Conservation (phyloP, 2,797 vertebrate genomes). For the Argentina silus region DNA sequence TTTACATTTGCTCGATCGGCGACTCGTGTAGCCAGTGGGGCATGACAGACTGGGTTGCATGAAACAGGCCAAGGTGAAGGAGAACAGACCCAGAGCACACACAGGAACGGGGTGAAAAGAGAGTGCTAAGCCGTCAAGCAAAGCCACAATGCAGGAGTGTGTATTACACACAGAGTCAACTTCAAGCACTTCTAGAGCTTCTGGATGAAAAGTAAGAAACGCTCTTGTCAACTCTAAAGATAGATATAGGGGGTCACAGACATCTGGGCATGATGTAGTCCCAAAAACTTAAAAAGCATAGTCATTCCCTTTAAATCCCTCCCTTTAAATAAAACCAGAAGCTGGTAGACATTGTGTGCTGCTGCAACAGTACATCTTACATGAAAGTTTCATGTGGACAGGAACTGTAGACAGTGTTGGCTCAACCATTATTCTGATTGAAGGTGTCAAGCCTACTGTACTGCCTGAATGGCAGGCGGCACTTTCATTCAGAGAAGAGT, state of each 20-base stretch:
- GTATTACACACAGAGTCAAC: conserved; percentile 41
- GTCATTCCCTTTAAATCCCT: no score
- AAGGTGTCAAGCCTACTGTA: not conserved
- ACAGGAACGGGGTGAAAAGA: conserved; percentile 46
- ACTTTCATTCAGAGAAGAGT: conserved; percentile 22
- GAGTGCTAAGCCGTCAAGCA: conserved; percentile 53
- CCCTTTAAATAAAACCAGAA: no score
- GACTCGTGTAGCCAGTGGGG: conserved; percentile 39
- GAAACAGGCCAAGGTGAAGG: conserved; percentile 43
- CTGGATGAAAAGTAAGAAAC: conserved; percentile 8
- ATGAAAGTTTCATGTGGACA: no score
- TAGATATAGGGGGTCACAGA: not conserved
- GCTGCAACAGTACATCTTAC: no score
- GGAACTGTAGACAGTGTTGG: not conserved
- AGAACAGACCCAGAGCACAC: conserved; percentile 23
- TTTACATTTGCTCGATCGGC: conserved; percentile 48
- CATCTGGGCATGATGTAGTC: no score
- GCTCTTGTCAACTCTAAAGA: not conserved
- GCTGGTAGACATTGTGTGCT: no score
- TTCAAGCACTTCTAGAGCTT: conserved; percentile 47
- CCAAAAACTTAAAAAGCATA: no score
- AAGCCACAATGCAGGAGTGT: conserved; percentile 56
- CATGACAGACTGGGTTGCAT: conserved; percentile 43
- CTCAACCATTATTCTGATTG: not conserved
- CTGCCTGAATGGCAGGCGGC: not conserved